Evolutionary conservation across 1,140 invertebrate species (phyloP).

Genomic region (Macrobrachium rosenbergii): DNA sequence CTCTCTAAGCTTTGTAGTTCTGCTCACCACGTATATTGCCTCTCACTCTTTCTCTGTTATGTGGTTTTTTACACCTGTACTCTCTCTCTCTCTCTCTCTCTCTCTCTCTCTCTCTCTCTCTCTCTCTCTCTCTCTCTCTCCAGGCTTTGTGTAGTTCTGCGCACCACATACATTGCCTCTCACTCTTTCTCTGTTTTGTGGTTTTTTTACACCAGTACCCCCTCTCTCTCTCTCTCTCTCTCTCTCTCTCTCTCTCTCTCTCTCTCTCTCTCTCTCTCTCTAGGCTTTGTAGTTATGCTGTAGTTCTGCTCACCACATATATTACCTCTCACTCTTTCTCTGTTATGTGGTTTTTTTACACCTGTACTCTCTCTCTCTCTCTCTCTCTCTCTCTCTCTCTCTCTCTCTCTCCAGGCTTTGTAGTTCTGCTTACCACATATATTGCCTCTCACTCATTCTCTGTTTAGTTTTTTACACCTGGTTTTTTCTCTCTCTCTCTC

Average conservation of each 20-base stretch:
- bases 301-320: not conserved
- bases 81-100: slow-evolving; percentile 7
- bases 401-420: not conserved
- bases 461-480: no score
- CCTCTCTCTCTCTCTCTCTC: slow-evolving; percentile 4
- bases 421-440: no score
- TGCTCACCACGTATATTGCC: no score
- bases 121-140: slow-evolving; percentile 20
- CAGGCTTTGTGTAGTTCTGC: not conserved
- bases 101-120: not conserved
- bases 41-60: not conserved
- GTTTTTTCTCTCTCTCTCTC: not conserved
- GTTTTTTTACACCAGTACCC: not conserved
- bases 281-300: no score
- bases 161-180: not conserved
- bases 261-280: slow-evolving; percentile 18
- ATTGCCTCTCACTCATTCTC: no score
- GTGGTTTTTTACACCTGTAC: not conserved
- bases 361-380: slow-evolving; percentile 20
- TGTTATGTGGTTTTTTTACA: not conserved
- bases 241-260: slow-evolving; percentile 1
- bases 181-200: not conserved
- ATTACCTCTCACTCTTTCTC: no score
- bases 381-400: slow-evolving; percentile 7
- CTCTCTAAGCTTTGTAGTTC: no score